Base-by-base conservation (phyloP, 2,888 invertebrate species). In the Antitype chi region DNA sequence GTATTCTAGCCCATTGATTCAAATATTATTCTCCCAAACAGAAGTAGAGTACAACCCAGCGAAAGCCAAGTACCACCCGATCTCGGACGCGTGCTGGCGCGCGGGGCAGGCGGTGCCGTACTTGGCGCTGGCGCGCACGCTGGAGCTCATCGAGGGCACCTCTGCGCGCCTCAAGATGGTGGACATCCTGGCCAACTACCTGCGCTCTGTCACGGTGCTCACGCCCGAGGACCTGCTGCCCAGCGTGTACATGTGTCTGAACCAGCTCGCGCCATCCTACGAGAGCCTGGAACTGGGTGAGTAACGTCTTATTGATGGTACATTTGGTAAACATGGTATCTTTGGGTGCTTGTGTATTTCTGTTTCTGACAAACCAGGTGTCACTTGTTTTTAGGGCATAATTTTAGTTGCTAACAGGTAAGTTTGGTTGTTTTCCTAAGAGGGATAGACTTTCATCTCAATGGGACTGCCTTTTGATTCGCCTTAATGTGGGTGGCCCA, bases 241-340 rank as follows among this genome's bases (percentile, higher is more conserved):
- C 0, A 99, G 99, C 88, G 97, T 99, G 28, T 99, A 99, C 94
- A 95, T 99, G 85, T 99, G 99, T 90, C 97, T 99, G n/a, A 99
- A 99, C 94, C 98, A 98, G 94, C 96, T 99, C 64, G 99, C 99
- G 0, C 99, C 99, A 0, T 99, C 99, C 0, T 99, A 99, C 93
- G 99, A 99, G 43, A 94, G 95, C 68, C 78, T 97, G 81, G 97
- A 97, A 82, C 87, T 97, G 94, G 99, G 99, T 96, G 92, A 92
- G 91, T 85, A 5, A 4, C 15, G 1, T 25, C 38, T 28, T 53
- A 47, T 38, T 38, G 38, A 38, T 38, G 38, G 38, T 38, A 38
- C 38, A 38, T 38, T 38, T 38, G 38, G 38, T 38, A 32, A 1
- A 32, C 32, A 32, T 4, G 32, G 32, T 32, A 32, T 32, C 32